A percentile compares a stretch with the other conserved stretches of the same genome.
Evolutionary conservation across 23 tunicate genomes (phyloP).

Genomic region (Oikopleura albicans): DNA sequence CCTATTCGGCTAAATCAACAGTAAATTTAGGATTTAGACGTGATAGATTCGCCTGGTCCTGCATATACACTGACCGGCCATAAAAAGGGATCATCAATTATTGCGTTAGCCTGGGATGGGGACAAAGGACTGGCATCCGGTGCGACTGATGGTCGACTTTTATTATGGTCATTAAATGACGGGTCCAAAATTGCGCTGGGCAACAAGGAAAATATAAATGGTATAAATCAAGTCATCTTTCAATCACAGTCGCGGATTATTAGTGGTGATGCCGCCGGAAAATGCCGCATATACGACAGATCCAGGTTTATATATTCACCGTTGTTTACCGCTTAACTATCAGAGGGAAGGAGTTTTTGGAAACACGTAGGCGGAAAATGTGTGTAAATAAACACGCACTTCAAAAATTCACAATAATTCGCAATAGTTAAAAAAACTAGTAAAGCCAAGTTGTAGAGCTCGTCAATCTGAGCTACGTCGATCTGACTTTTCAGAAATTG

Average conservation of each 20-base stretch:
- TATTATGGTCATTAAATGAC: neutral
- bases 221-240: neutral
- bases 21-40: slow-evolving; percentile 8
- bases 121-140: neutral
- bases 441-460: too few species aligned
- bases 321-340: too few species aligned
- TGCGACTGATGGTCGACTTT: neutral
- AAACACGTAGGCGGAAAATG: too few species aligned
- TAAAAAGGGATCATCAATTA: neutral
- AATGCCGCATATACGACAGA: neutral
- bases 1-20: too few species aligned
- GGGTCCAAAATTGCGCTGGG: neutral
- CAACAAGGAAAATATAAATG: neutral
- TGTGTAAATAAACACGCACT: too few species aligned
- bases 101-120: neutral
- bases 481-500: too few species aligned
- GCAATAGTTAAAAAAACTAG: too few species aligned
- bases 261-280: neutral
- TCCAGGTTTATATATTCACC: too few species aligned
- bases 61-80: neutral
- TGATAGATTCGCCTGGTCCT: neutral
- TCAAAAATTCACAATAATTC: too few species aligned
- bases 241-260: neutral
- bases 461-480: too few species aligned
- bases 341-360: too few species aligned